These are phyloP conservation scores for Coptodon bakossiorum DNA, from an alignment of 2,113 vertebrate genomes.

Conservation along the genomic window DNA sequence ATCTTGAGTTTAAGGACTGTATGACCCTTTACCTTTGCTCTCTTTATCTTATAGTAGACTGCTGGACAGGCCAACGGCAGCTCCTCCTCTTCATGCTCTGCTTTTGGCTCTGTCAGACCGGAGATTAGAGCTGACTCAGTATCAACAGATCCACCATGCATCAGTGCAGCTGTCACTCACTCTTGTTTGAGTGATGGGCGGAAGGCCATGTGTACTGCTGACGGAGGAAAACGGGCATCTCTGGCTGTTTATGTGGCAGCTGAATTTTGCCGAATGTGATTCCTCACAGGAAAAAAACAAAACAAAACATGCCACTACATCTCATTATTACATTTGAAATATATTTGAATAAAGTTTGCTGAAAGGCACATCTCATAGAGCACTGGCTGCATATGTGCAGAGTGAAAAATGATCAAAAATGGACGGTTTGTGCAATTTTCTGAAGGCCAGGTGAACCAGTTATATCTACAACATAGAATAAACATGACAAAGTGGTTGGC, in stretches of 20 bases:
- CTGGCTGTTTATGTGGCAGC: neutral
- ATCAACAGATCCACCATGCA: neutral
- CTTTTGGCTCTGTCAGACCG: neutral
- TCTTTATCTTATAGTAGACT: neutral
- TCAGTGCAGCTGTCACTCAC: conserved; percentile 13
- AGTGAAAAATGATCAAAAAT: neutral
- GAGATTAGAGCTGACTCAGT: neutral
- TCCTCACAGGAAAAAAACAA: neutral
- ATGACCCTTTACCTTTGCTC: neutral
- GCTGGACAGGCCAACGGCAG: neutral
- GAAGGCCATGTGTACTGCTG: neutral
- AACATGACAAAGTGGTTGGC: neutral
- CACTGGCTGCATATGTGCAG: no score
- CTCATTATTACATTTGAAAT: neutral
- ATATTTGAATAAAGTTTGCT: neutral
- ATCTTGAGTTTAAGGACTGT: neutral
- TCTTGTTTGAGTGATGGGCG: neutral
- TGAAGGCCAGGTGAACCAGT: neutral
- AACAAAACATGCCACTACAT: neutral
- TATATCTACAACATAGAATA: neutral
- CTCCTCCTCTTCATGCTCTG: neutral
- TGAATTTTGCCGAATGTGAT: neutral
- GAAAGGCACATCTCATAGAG: no score
- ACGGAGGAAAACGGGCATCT: neutral
- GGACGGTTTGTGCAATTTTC: neutral